Evolutionary conservation across 1,140 invertebrate genomes (phyloP), one percentile per base, ranked within the genome.

Genomic region (Psilanteris sp.): DNA sequence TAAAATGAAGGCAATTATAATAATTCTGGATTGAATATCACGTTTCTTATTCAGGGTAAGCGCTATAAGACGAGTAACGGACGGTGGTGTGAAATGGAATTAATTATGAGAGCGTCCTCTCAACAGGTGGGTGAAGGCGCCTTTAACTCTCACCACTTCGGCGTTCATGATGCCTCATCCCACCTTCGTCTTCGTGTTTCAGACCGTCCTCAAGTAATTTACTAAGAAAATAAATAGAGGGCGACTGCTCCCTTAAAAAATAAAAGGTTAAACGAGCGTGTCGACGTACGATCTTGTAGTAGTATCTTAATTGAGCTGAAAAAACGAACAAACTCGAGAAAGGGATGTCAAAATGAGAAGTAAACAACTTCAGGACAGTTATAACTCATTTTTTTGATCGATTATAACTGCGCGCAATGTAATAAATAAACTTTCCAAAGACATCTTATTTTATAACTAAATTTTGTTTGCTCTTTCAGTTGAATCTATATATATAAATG

Each of bases 111-210:
- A 79, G 78, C 79, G 77, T 83, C 83, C 84, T 84, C 83, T 87
- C 86, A 87, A 87, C 86, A 87, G 86, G 86, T 87, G 86, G 86
- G 78, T 86, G 85, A 81, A 82, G 79, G 78, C 81, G 81, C 86
- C 85, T 86, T 87, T 85, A 87, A 85, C 83, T 83, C 77, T 79
- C 75, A 57, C 68, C 41, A 74, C 62, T 48, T 61, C 72, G 32
- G 31, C 59, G 26, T 55, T 67, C 54, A 37, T 71, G 54, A 32
- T 68, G 36, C 70, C 77, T 54, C 67, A 64, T 78, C 46, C 74
- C 66, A 54, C 32, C 72, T 18, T 31, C 68, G 66, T 61, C 81
- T 77, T 70, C 78, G 70, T 81, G 79, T 81, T 79, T 78, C 81
- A 70, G 76, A 80, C 81, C 81, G 78, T 82, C 80, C 80, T 80